These are phyloP conservation scores for Rhagologus leucostigma DNA, from an alignment of 2,113 vertebrate species.

Conservation along the genomic window DNA sequence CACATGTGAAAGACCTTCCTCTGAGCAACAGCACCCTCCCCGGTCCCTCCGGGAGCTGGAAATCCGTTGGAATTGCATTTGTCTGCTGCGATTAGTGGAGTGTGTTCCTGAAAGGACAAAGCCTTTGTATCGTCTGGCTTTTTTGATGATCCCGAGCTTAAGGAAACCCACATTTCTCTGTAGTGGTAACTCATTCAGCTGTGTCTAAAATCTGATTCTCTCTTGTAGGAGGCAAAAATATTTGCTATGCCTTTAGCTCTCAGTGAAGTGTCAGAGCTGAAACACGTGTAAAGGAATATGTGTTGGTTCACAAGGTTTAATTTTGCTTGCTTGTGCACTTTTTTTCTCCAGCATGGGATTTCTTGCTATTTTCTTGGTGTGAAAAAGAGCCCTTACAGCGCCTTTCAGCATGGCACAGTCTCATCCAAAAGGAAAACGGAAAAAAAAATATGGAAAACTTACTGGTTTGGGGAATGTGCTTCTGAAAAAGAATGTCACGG, in stretches of 20 bases:
- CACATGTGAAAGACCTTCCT: neutral
- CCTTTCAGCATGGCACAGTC: neutral
- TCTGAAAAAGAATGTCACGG: neutral
- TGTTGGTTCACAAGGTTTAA: neutral
- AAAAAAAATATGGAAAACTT: neutral
- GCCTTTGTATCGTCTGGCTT: neutral
- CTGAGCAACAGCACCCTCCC: neutral
- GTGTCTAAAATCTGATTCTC: neutral
- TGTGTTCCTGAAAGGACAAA: neutral
- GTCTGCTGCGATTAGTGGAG: neutral
- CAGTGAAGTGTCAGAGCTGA: neutral
- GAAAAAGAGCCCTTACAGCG: neutral
- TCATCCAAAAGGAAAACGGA: neutral
- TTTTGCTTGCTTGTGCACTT: conserved; percentile 4
- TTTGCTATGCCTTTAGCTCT: neutral
- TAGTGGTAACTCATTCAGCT: neutral
- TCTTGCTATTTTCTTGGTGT: neutral
- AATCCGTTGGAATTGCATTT: neutral
- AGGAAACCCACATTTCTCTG: neutral
- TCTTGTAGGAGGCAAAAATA: conserved; percentile 6
- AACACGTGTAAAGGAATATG: neutral
- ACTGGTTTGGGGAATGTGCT: neutral
- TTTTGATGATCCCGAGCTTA: neutral
- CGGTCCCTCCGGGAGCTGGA: neutral
- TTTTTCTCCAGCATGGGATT: neutral